Evolutionary conservation across 2,113 vertebrate genomes (phyloP).

Genomic region (Ciconia stormi): DNA sequence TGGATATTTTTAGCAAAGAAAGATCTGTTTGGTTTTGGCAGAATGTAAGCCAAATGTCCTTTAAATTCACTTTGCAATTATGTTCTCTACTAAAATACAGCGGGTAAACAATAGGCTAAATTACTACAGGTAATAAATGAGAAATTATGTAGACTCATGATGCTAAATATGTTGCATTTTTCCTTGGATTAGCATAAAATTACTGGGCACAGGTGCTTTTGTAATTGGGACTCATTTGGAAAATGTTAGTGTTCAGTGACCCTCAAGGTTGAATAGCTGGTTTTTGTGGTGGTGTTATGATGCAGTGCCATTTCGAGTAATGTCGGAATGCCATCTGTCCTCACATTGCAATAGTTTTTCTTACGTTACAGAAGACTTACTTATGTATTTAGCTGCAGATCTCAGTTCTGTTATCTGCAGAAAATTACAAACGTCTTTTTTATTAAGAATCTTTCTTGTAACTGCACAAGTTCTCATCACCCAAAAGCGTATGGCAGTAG

Average conservation of each 20-base stretch:
- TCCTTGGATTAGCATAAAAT: background rate
- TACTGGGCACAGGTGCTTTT: slow-evolving; percentile 9
- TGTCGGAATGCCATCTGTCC: background rate
- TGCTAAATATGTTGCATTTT: background rate
- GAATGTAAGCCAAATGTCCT: background rate
- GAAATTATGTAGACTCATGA: background rate
- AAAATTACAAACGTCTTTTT: background rate
- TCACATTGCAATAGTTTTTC: background rate
- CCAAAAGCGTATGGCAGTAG: background rate
- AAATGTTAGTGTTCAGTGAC: background rate
- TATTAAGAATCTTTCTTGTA: background rate
- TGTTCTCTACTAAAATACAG: background rate
- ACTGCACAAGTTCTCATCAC: background rate
- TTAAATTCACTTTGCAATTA: background rate
- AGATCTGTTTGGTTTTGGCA: background rate
- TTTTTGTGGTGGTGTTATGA: background rate
- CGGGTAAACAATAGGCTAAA: background rate
- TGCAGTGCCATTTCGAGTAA: background rate
- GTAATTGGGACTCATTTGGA: slow-evolving; percentile 26
- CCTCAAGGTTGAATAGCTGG: background rate
- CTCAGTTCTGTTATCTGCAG: background rate
- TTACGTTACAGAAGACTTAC: background rate
- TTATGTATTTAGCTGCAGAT: background rate
- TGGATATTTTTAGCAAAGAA: background rate
- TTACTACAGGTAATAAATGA: background rate